A percentile compares a stretch with the other conserved stretches of the same genome.
Evolutionary conservation across 2,113 vertebrate genomes (phyloP).

Genomic region (Corythornis vintsioides): DNA sequence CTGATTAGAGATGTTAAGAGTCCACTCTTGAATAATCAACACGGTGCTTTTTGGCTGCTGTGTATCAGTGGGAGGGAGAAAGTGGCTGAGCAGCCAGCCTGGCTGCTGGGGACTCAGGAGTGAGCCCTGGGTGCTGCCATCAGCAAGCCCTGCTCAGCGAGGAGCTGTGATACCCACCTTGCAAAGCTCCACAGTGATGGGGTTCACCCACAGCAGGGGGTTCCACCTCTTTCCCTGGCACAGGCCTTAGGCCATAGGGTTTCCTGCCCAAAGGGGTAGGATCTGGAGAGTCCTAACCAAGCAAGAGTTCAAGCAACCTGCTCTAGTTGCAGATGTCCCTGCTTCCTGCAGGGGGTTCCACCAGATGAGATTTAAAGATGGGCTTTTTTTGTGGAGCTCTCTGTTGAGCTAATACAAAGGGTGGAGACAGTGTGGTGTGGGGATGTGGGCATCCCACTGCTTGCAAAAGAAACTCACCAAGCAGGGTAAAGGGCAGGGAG

Average conservation of each 20-base stretch:
- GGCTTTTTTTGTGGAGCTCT: too few relatives aligned
- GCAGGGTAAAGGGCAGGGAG: background rate
- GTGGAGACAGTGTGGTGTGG: background rate
- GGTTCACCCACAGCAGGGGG: background rate
- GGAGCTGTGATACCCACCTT: background rate
- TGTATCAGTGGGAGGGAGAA: background rate
- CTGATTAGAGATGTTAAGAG: slow-evolving; percentile 69
- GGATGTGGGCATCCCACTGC: background rate
- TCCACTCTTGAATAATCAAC: slow-evolving; percentile 69
- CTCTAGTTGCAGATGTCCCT: background rate
- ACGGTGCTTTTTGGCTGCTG: slow-evolving; percentile 56
- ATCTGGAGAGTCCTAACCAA: background rate
- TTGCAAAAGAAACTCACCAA: background rate
- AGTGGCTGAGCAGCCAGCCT: background rate
- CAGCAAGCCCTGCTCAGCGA: rapidly evolving
- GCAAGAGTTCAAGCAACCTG: background rate
- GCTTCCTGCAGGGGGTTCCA: background rate
- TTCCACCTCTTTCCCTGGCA: background rate
- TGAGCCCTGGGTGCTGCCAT: background rate
- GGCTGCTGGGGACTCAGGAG: background rate
- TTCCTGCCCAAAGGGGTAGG: background rate
- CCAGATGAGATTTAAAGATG: background rate
- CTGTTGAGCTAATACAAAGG: rapidly evolving
- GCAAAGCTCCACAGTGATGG: background rate
- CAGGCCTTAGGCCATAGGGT: rapidly evolving